Conservation (phyloP, 2,888 invertebrate genomes). For the Hemithea aestivaria region DNA sequence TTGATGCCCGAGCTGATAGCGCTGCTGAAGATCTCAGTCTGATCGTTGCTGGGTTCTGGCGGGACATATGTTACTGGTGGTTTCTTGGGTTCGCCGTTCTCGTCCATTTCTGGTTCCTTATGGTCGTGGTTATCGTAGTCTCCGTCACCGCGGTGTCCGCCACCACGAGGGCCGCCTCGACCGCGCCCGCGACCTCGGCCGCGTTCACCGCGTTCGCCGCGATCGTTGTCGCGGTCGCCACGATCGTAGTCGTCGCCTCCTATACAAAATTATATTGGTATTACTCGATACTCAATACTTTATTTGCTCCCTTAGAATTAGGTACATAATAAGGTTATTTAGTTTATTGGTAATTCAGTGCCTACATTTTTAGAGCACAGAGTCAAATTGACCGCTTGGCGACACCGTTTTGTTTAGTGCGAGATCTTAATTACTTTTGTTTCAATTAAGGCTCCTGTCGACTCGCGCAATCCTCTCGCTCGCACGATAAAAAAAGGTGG, state of each 20-base stretch:
- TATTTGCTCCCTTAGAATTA: too few relatives aligned
- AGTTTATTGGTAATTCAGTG: too few relatives aligned
- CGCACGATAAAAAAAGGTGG: too few relatives aligned
- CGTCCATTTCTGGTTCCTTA: slow-evolving; percentile 38
- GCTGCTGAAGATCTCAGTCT: slow-evolving; percentile 83
- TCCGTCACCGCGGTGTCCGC: slow-evolving; percentile 34
- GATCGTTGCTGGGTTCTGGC: slow-evolving; percentile 85
- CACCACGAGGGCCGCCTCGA: slow-evolving; percentile 37
- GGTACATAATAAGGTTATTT: too few relatives aligned
- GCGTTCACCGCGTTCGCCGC: slow-evolving; percentile 38
- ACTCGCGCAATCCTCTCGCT: too few relatives aligned
- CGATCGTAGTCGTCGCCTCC: slow-evolving; percentile 33
- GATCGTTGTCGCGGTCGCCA: slow-evolving; percentile 33
- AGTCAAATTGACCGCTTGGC: too few relatives aligned
- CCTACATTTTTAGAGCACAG: too few relatives aligned
- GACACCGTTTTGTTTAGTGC: too few relatives aligned
- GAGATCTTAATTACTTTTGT: too few relatives aligned
- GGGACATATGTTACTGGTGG: slow-evolving; percentile 82
- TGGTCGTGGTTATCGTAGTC: slow-evolving; percentile 31
- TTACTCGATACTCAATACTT: too few relatives aligned
- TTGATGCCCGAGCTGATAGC: slow-evolving; percentile 92
- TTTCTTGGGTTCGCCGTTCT: slow-evolving; percentile 59
- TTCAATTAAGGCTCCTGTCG: too few relatives aligned
- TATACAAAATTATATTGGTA: not conserved
- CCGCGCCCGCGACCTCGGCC: slow-evolving; percentile 42